A percentile compares a stretch with the other conserved stretches of the same genome.
phyloP scores from a whole-genome alignment of 2,888 invertebrate species.

The Protula sp. region DNA sequence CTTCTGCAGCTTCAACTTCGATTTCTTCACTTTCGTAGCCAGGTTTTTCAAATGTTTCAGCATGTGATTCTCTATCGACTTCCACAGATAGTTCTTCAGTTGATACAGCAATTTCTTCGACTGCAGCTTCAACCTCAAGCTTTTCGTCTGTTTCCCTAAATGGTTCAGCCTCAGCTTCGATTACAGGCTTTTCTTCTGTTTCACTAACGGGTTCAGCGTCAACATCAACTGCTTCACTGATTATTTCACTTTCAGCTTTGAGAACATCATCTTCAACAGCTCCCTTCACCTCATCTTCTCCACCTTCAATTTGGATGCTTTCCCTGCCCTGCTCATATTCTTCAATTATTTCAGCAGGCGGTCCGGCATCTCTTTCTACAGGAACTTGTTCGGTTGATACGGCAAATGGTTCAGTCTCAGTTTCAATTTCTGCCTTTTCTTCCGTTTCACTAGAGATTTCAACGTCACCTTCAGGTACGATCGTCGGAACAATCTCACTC shows the following conservation, averaged over 20 bases:
- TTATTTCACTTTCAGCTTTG: background rate
- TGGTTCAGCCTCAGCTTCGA: background rate
- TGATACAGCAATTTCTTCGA: background rate
- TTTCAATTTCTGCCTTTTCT: background rate
- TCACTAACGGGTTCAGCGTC: background rate
- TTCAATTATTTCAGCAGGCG: background rate
- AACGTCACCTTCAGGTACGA: too few species aligned
- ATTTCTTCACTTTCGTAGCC: too few species aligned
- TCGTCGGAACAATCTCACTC: too few species aligned
- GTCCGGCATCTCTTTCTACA: background rate
- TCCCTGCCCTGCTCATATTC: too few species aligned
- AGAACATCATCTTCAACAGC: background rate
- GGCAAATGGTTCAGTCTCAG: background rate
- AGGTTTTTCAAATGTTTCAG: background rate
- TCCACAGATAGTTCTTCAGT: background rate
- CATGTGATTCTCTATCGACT: background rate
- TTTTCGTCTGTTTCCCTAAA: background rate
- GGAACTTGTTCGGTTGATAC: background rate
- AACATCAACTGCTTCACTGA: background rate
- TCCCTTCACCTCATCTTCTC: too few species aligned
- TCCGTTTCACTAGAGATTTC: too few species aligned
- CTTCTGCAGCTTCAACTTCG: too few species aligned
- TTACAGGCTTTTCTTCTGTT: background rate
- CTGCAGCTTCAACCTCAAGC: background rate
- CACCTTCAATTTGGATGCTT: too few species aligned